A percentile compares a stretch with the other conserved stretches of the same genome.
Conservation (phyloP, 2,113 vertebrate genomes). For the Syrrhaptes paradoxus region DNA sequence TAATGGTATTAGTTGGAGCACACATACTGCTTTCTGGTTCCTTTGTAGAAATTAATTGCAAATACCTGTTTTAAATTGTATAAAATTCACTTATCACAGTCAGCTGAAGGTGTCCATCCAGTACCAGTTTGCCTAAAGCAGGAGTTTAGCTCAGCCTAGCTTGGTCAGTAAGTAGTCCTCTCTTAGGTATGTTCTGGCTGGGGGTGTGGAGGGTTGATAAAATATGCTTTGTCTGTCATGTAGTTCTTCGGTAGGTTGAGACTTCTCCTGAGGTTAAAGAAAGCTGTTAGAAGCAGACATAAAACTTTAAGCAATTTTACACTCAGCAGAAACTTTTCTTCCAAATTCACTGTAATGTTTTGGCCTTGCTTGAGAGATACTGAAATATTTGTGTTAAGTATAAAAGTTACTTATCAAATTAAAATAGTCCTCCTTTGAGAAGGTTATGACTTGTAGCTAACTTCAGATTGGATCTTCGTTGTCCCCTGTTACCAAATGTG, state of each 20-base stretch:
- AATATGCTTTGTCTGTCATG: neutral
- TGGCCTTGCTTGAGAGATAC: neutral
- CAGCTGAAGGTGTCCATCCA: neutral
- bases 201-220: neutral
- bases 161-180: neutral
- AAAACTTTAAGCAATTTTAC: accelerated
- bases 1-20: neutral
- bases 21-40: neutral
- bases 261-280: neutral
- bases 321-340: neutral
- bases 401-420: neutral
- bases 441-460: neutral
- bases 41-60: neutral
- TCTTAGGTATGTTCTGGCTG: neutral
- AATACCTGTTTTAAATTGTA: neutral
- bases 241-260: neutral
- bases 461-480: neutral
- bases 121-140: neutral
- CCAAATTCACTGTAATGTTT: neutral
- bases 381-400: neutral
- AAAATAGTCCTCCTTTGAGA: neutral
- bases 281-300: neutral
- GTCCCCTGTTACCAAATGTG: neutral
- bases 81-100: neutral
- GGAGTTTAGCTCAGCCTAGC: neutral